phyloP scores from a whole-genome alignment of 2,888 invertebrate species.

The Agrenia bidenticulata region DNA sequence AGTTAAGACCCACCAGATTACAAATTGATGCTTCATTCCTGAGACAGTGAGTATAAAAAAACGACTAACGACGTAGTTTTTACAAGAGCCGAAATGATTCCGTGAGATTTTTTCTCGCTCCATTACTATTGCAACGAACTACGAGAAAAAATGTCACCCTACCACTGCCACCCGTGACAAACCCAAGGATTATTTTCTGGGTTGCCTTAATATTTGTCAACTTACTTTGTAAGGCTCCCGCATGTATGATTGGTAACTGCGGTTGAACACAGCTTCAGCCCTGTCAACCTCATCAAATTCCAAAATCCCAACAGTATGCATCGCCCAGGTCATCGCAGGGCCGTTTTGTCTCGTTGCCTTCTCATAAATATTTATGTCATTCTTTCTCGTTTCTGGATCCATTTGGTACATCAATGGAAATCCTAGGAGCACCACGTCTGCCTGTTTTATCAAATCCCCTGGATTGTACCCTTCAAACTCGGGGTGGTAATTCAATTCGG shows the following conservation, averaged over 20 bases:
- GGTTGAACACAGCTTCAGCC: constrained; percentile 55
- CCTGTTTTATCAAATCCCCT: constrained; percentile 52
- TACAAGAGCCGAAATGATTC: too few species aligned
- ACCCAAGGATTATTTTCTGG: neutral
- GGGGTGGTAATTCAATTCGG: constrained; percentile 55
- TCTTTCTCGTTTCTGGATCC: constrained; percentile 53
- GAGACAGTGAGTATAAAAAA: too few species aligned
- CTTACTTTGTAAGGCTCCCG: constrained; percentile 56
- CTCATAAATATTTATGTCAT: constrained; percentile 57
- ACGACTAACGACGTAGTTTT: too few species aligned
- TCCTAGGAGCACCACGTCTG: constrained; percentile 57
- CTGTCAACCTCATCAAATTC: constrained; percentile 55
- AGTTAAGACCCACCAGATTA: too few species aligned
- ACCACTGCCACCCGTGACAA: too few species aligned
- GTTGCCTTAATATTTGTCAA: neutral
- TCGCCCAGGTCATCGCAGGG: constrained; percentile 59
- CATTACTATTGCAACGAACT: too few species aligned
- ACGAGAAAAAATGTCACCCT: too few species aligned
- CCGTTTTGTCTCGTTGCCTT: constrained; percentile 55
- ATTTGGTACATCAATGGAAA: constrained; percentile 56
- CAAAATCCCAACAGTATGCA: constrained; percentile 57
- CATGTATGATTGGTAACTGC: constrained; percentile 55
- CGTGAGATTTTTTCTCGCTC: too few species aligned
- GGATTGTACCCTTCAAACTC: constrained; percentile 57
- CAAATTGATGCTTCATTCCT: too few species aligned